Base-by-base conservation (phyloP, 2,797 vertebrate species). In the Tauraco hartlaubi region DNA sequence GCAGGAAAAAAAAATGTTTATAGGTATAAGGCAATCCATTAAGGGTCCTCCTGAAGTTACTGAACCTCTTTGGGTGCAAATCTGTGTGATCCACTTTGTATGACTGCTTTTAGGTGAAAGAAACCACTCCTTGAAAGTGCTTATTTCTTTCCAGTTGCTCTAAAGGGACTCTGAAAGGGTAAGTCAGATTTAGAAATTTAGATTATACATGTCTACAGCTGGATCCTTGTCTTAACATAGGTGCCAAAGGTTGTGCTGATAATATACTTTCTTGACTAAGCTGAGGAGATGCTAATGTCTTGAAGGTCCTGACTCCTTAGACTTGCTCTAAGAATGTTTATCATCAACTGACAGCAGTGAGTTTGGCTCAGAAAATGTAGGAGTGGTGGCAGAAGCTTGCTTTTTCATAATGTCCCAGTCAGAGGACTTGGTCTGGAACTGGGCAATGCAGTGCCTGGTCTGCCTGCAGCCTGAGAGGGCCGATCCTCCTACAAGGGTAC, bases 341-440 rank as follows among this genome's bases (percentile, higher is more conserved):
- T 46, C 13, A 25, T 26, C 37, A n/a, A 16, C 26, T 15, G n/a
- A 25, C 43, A 59, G 39, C 1, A 3, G 26, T 9, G 52, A 82
- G 13, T 43, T 51, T 1, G 1, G 31, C 58, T 68, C 66, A 86
- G 66, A 67, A 78, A n/a, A 8, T 25, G 19, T 15, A 26, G 49
- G 17, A 90, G 6, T 4, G 7, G 20, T 88, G 3, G 2, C 44
- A 82, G 28, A 1, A 4, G 5, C 9, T 72, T 52, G 28, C 5
- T 72, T 81, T 86, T 75, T 41, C 13, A 14, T 16, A n/a, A 39
- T 0, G 0, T 67, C 2, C 6, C 28, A 1, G 1, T 48, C 39
- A 29, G 48, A 80, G 39, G 7, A 8, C 26, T 63, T 4, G 6
- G 5, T 44, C 54, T 89, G 81, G 56, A 89, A 33, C 21, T 11